phyloP scores from a whole-genome alignment of 2,113 vertebrate species.

The Rhagologus leucostigma region DNA sequence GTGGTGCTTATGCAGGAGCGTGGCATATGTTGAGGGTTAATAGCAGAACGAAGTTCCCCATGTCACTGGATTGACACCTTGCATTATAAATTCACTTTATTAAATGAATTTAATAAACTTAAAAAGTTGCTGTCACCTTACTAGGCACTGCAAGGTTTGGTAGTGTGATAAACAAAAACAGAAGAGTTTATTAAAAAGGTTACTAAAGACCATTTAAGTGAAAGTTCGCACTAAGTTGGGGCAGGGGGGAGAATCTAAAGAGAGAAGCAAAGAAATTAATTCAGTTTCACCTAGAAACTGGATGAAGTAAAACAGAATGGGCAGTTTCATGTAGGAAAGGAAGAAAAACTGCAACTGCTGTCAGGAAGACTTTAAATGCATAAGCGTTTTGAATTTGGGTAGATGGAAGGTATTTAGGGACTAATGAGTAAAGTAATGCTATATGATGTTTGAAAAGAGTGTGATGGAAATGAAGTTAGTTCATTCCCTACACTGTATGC shows the following conservation, averaged over 20 bases:
- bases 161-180: neutral
- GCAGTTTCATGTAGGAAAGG: neutral
- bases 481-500: neutral
- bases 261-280: neutral
- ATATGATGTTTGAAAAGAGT: neutral
- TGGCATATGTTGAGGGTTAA: neutral
- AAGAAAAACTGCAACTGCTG: neutral
- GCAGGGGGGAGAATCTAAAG: neutral
- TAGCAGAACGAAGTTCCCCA: neutral
- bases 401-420: neutral
- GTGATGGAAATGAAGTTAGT: neutral
- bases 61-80: neutral
- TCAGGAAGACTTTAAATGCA: neutral
- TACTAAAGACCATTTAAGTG: neutral
- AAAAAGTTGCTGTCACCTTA: neutral
- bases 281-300: neutral
- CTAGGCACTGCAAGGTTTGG: neutral
- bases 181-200: neutral
- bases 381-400: neutral
- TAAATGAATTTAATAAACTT: neutral
- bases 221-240: neutral
- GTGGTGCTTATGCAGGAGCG: neutral
- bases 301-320: neutral
- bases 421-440: constrained; percentile 29
- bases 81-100: neutral